Evolutionary conservation across 2,888 invertebrate genomes (phyloP), one percentile per base, ranked within the genome.

Genomic region (Meteorus colon): DNA sequence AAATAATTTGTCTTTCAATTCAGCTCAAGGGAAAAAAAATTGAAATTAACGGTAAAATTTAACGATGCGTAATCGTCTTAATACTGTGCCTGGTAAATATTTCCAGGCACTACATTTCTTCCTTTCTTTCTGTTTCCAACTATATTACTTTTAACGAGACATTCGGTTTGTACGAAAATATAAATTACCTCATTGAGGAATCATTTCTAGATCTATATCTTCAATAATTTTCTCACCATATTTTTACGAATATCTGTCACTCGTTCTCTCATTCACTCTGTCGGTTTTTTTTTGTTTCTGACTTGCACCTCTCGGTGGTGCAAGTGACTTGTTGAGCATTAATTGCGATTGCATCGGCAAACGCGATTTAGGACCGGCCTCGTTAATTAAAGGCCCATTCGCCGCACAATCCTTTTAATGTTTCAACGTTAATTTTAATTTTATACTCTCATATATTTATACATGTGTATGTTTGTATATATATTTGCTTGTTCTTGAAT

Each of bases 321-420:
- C 19, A 1, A 55, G 55, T 68, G 68, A 68, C 31, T 68, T n/a
- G 29, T 48, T 27, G 48, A 10, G 48, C 68, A 68, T 68, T 68
- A 68, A 68, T 68, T 51, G 68, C 48, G 68, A 68, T 68, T 68
- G 68, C 68, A 51, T 68, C 51, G 16, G 19, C 19, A 55, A 16
- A 48, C 68, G 48, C 68, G 68, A 68, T 70, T 70, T 70, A 70
- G 70, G 70, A 60, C 60, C 70, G 55, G 70, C 24, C 37, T 70
- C 70, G 60, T 70, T 70, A 70, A 70, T 70, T 70, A 70, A 70
- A 70, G 70, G 51, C 70, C 31, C 70, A 51, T 60, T 70, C 60
- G 16, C 70, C 70, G 70, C 70, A 37, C 29, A n/a, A 55, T 59
- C 24, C 60, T 19, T 70, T 59, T 59, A 70, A 63, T 31, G 31